phyloP scores from a whole-genome alignment of 2,888 invertebrate species.

The Hecatera dysodea region DNA sequence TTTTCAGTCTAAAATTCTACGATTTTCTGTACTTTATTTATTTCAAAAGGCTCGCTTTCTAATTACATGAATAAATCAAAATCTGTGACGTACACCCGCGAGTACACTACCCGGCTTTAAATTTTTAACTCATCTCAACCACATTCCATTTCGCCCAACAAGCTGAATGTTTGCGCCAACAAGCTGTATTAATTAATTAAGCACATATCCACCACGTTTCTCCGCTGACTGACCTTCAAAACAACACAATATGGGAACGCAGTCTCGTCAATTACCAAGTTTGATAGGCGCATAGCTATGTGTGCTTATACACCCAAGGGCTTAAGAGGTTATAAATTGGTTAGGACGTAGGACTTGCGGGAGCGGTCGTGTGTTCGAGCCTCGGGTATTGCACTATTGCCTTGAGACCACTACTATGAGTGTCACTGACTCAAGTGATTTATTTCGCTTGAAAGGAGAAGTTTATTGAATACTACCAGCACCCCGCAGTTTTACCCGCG shows the following conservation, averaged over 20 bases:
- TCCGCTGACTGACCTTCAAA: slow-evolving; percentile 39
- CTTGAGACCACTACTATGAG: neutral
- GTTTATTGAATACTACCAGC: neutral
- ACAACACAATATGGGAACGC: slow-evolving; percentile 29
- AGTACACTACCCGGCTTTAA: slow-evolving; percentile 10
- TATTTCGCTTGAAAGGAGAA: neutral
- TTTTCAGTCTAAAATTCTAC: too few species aligned
- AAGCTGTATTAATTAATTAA: slow-evolving; percentile 34
- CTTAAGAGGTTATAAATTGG: slow-evolving; percentile 24
- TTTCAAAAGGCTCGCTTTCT: neutral
- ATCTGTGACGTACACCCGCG: neutral
- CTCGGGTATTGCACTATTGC: slow-evolving; percentile 11
- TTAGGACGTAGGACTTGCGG: slow-evolving; percentile 8
- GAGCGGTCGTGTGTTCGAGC: slow-evolving; percentile 13
- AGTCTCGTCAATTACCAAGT: slow-evolving; percentile 24
- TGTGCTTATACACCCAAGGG: slow-evolving; percentile 25
- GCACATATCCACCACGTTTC: neutral
- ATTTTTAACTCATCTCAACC: slow-evolving; percentile 11
- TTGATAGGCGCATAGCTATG: slow-evolving; percentile 41
- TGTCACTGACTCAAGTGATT: neutral
- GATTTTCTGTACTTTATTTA: too few species aligned
- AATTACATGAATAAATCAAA: slow-evolving; percentile 26
- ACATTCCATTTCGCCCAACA: slow-evolving; percentile 13
- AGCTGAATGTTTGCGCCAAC: neutral
- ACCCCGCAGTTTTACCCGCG: too few species aligned